Conservation (phyloP, 2,113 vertebrate species). For the Macaca nemestrina region DNA sequence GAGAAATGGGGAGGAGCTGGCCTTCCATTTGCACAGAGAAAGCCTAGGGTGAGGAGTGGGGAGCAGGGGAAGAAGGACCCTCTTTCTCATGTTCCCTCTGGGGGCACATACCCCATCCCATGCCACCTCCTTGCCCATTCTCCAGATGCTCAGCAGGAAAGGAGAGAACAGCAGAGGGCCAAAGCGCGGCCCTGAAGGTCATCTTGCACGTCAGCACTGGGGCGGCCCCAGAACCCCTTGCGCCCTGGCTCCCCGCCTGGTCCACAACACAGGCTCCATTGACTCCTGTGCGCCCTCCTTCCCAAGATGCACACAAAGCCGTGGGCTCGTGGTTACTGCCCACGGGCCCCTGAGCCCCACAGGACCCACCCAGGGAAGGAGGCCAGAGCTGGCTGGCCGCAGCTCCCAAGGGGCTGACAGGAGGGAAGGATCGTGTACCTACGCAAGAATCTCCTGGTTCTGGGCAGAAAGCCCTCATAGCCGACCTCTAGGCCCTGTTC, state of each 20-base stretch:
- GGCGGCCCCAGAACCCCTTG: constrained; percentile 57
- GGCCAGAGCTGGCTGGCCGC: not conserved
- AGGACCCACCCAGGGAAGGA: constrained; percentile 44
- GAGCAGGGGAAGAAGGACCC: not conserved
- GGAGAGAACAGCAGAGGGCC: constrained; percentile 39
- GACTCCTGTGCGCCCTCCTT: constrained; percentile 65
- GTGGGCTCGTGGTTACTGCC: constrained; percentile 58
- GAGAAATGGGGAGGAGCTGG: not conserved
- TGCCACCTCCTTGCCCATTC: constrained; percentile 16
- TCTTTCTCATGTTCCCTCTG: constrained; percentile 16
- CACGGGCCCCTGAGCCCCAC: constrained; percentile 12
- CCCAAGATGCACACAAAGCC: constrained; percentile 56
- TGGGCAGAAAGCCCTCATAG: not conserved
- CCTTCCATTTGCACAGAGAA: not conserved
- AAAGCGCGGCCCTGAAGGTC: constrained; percentile 68
- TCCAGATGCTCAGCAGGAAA: constrained; percentile 16
- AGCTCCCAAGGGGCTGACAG: not conserved
- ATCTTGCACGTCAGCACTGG: constrained; percentile 71
- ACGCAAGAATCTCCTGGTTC: not conserved
- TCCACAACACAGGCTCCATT: constrained; percentile 78
- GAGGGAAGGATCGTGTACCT: not conserved
- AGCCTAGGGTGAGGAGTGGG: not conserved
- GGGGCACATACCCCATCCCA: not conserved
- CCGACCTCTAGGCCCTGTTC: not conserved
- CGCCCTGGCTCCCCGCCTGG: constrained; percentile 72